phyloP scores from a whole-genome alignment of 2,113 vertebrate species.

The Callipepla squamata region DNA sequence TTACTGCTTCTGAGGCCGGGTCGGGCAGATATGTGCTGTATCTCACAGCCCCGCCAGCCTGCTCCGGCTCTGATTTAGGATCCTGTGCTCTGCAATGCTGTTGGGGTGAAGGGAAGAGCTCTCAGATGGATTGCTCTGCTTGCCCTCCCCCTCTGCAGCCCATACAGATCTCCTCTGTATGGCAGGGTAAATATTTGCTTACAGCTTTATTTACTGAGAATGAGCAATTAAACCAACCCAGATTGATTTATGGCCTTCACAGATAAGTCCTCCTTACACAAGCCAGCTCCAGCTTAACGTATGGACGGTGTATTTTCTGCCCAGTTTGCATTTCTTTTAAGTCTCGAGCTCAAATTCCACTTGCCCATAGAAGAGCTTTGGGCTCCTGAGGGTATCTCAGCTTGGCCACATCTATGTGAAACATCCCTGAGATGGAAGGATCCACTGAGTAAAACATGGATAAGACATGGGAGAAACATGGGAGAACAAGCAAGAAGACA shows the following conservation, averaged over 20 bases:
- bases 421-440: background rate
- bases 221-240: background rate
- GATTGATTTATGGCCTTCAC: background rate
- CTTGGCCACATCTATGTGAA: background rate
- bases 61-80: background rate
- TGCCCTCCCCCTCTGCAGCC: conserved; percentile 10
- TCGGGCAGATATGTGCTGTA: background rate
- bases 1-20: fast-evolving
- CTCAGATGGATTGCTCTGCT: conserved; percentile 9
- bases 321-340: background rate
- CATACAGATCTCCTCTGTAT: background rate
- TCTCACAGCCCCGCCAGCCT: fast-evolving
- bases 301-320: background rate
- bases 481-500: background rate
- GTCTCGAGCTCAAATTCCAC: background rate
- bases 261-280: background rate
- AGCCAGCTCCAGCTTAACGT: conserved; percentile 22
- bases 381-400: background rate
- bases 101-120: background rate
- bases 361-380: background rate
- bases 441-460: background rate
- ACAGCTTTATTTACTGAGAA: conserved; percentile 45
- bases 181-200: background rate
- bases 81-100: background rate
- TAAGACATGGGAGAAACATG: background rate